Percentiles rank a stretch among this genome's conserved stretches.
Evolutionary conservation across 1,140 invertebrate species (phyloP).

Genomic region (Cecropterus lyciades): DNA sequence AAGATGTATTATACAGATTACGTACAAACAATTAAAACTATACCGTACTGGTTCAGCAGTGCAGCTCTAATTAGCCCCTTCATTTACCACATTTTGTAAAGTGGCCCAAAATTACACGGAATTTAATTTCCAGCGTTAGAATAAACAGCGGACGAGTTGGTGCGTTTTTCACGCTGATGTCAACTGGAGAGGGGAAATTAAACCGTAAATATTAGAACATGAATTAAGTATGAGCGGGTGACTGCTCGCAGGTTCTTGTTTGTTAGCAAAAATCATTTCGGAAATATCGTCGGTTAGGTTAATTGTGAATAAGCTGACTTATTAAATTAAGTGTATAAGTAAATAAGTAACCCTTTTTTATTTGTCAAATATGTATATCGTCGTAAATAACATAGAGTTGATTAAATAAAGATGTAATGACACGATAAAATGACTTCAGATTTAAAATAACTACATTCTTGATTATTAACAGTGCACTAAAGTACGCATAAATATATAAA

Average conservation of each 20-base stretch:
- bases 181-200: slow-evolving; percentile 43
- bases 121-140: slow-evolving; percentile 3
- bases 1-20: no score
- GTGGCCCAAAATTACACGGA: neutral
- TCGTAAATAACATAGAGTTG: no score
- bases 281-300: neutral
- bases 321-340: no score
- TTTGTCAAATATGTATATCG: no score
- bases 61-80: neutral
- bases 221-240: slow-evolving; percentile 23
- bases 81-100: neutral
- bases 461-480: no score
- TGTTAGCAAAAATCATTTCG: neutral
- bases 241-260: neutral
- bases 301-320: neutral
- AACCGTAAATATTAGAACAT: slow-evolving; percentile 56
- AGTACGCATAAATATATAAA: no score
- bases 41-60: no score
- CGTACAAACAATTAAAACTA: no score
- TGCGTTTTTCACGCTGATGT: slow-evolving; percentile 1
- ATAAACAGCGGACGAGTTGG: slow-evolving; percentile 15
- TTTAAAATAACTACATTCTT: no score
- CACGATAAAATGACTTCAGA: no score
- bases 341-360: no score
- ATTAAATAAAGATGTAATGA: no score